A percentile compares a stretch with the other conserved stretches of the same genome.
Evolutionary conservation across 2,888 invertebrate species (phyloP).

Genomic region (Ophraella communa): DNA sequence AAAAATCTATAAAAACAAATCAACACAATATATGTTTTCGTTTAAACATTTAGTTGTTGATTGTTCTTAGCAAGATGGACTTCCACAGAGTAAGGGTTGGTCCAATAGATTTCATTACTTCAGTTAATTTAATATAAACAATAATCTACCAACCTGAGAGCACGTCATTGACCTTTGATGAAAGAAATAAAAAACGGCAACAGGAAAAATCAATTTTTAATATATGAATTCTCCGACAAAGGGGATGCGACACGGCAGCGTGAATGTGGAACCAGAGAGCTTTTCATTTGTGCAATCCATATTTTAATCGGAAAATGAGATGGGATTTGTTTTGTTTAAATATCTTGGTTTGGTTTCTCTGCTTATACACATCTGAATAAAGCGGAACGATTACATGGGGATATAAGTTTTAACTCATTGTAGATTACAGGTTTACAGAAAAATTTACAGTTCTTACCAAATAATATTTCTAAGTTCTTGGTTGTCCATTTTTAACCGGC

Average conservation of each 20-base stretch:
- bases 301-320: constrained; percentile 27
- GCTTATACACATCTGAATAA: constrained; percentile 15
- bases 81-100: too few species aligned
- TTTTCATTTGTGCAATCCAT: constrained; percentile 28
- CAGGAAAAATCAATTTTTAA: constrained; percentile 1
- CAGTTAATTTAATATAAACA: background rate
- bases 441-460: too few species aligned
- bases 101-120: too few species aligned
- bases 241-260: constrained; percentile 2
- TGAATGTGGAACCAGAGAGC: constrained; percentile 9
- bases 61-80: too few species aligned
- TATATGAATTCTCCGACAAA: background rate
- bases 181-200: background rate
- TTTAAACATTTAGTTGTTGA: too few species aligned
- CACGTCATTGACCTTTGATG: background rate
- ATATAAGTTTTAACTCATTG: too few species aligned
- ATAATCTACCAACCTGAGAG: background rate
- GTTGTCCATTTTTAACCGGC: background rate
- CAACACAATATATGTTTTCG: too few species aligned
- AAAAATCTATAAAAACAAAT: too few species aligned
- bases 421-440: too few species aligned
- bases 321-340: constrained; percentile 34
- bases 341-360: constrained; percentile 25
- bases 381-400: too few species aligned
- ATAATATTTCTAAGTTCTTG: background rate